Percentiles rank a stretch among this genome's conserved stretches.
phyloP scores from a whole-genome alignment of 1,140 invertebrate species.

The Atta cephalotes region DNA sequence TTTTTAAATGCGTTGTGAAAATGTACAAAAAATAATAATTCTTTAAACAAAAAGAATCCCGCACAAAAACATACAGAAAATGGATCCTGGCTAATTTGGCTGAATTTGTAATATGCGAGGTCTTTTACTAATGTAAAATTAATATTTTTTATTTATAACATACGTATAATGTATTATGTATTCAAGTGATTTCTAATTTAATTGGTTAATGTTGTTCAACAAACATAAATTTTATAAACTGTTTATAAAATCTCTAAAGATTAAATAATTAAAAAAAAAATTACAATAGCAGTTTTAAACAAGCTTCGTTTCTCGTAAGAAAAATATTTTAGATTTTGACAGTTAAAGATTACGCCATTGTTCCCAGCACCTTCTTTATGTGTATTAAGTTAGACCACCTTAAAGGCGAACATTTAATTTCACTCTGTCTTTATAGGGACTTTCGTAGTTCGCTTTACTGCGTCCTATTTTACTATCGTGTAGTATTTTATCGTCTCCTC shows the following conservation, averaged over 20 bases:
- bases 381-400: conserved; percentile 47
- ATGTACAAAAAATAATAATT: too few relatives aligned
- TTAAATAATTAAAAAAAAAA: not conserved
- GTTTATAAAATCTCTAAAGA: not conserved
- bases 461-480: conserved; percentile 55
- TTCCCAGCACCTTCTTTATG: not conserved
- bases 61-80: too few relatives aligned
- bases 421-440: conserved; percentile 46
- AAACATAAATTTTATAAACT: not conserved
- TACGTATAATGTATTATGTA: not conserved
- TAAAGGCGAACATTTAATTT: conserved; percentile 52
- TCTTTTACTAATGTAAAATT: not conserved
- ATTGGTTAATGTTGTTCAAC: not conserved
- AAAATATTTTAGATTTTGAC: not conserved
- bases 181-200: not conserved
- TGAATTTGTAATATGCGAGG: too few relatives aligned
- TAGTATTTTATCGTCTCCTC: conserved; percentile 53
- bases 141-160: not conserved
- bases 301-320: not conserved
- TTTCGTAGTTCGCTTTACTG: conserved; percentile 40
- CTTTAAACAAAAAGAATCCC: not conserved
- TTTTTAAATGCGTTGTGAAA: too few relatives aligned
- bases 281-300: not conserved
- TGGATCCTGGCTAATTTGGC: too few relatives aligned
- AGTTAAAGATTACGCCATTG: conserved; percentile 2